These are phyloP conservation scores for Stichodactyla helianthus DNA, from an alignment of 64 coral and sea anemone species.

Conservation along the genomic window DNA sequence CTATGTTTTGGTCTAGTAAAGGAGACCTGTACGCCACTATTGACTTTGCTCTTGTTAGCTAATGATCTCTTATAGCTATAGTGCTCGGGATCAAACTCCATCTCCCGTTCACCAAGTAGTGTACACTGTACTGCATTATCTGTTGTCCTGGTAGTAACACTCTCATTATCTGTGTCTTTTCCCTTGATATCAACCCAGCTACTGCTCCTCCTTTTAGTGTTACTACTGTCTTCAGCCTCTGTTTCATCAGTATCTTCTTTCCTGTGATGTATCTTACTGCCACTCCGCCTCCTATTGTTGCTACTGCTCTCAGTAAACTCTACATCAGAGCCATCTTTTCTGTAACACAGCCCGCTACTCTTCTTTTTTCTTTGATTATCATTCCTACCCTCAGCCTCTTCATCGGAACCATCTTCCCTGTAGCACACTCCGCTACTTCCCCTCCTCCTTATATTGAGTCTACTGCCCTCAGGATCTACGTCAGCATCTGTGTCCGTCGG, in stretches of 20 bases:
- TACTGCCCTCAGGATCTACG: neutral
- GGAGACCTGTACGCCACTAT: neutral
- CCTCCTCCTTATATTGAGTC: neutral
- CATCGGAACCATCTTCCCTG: neutral
- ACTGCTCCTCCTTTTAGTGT: neutral
- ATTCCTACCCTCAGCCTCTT: neutral
- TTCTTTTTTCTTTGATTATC: neutral
- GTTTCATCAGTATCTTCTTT: neutral
- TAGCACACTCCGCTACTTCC: neutral
- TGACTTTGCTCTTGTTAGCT: neutral
- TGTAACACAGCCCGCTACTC: neutral
- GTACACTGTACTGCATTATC: constrained; percentile 4
- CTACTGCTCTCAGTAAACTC: too few relatives aligned
- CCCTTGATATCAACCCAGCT: neutral
- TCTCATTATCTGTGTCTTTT: neutral
- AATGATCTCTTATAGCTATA: neutral
- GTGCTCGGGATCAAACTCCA: neutral
- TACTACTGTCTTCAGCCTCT: neutral
- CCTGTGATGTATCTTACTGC: neutral
- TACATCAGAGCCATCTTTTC: neutral
- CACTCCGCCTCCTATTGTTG: neutral
- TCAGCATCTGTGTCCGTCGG: neutral
- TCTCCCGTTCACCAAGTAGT: neutral
- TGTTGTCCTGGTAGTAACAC: neutral
- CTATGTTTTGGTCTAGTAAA: neutral